Evolutionary conservation across 2,888 invertebrate genomes (phyloP), one percentile per base, ranked within the genome.

Genomic region (Melipona bicolor): DNA sequence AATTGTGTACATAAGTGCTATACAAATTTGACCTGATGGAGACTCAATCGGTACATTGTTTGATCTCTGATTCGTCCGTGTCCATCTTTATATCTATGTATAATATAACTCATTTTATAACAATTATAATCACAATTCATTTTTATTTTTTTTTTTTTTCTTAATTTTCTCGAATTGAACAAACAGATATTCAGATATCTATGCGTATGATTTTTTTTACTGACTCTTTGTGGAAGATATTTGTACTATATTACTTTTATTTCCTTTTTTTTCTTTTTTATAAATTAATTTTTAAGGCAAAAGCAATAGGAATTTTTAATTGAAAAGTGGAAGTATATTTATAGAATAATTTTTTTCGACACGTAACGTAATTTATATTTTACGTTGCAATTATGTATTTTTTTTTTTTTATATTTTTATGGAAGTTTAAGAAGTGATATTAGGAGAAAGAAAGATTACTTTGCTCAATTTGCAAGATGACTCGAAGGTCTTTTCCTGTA

Each of bases 11-110:
- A 88, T 81, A 88, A 64, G 64, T 81, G 65, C 61, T 82, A 79
- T 83, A 81, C 70, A 77, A 77, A 78, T 83, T 87, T 61, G 84
- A 88, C 77, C 70, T 89, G 73, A 71, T 50, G 50, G 52, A 80
- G 79, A 89, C 77, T 82, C 77, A 67, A 54, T 87, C 75, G 76
- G 79, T 84, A 75, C n/a, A 65, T 79, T 81, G 76, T 81, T 79
- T 79, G 84, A 87, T 87, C 87, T 87, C 84, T 77, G 84, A 87
- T 82, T 87, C 79, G 87, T 87, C 78, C 79, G 79, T 79, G 79
- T 79, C 77, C 81, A 79, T 83, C 65, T 74, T 70, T 79, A 71
- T 70, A 21, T 56, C 0, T 56, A 13, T 56, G 62, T 32, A 76
- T 75, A 50, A 2, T 9, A 43, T 43, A 43, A 43, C 43, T 43